Base-by-base conservation (phyloP, 2,113 vertebrate species). In the Labrus mixtus region DNA sequence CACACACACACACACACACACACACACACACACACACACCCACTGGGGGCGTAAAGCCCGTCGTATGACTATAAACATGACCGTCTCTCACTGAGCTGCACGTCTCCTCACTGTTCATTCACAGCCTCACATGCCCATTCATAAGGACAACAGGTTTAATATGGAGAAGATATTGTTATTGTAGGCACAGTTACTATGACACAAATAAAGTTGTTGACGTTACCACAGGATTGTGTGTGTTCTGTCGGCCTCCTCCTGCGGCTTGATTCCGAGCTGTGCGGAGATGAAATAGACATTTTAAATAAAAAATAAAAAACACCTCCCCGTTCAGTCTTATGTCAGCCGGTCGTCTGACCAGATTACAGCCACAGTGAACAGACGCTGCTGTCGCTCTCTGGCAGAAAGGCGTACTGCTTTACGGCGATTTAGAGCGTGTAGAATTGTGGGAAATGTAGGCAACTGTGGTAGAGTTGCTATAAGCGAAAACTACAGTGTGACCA, bases 361-460 rank as follows among this genome's bases (percentile, higher is more conserved):
- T 48, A 45, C 54, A 13, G 29, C n/a, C 41, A 29, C 55, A 13
- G 37, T 43, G n/a, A 48, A 60, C 58, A 1, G 45, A 51, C 33
- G 36, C 58, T 0, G 4, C 46, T 22, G 62, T 69, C 23, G 25
- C 55, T 37, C 65, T 46, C 1, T 8, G 37, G 17, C 19, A 39
- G 15, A 5, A 1, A n/a, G 29, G 55, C 67, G 67, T 63, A 50
- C 54, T 39, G 70, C 74, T 45, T 64, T 37, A 23, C 36, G 17
- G 64, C 17, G 73, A 20, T 62, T 73, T 39, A 46, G 1, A 17
- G 25, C 53, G 51, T 81, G 0, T n/a, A 43, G 90, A 11, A 67
- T 79, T 88, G 0, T 91, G 93, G 93, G 93, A 74, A 89, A 72
- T 90, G 91, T 84, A 91, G 87, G 82, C 74, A 2, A 1, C 0